A percentile compares a stretch with the other conserved stretches of the same genome.
These are phyloP conservation scores for Muscidifurax raptorellus DNA, from an alignment of 1,140 invertebrate species.

Conservation along the genomic window DNA sequence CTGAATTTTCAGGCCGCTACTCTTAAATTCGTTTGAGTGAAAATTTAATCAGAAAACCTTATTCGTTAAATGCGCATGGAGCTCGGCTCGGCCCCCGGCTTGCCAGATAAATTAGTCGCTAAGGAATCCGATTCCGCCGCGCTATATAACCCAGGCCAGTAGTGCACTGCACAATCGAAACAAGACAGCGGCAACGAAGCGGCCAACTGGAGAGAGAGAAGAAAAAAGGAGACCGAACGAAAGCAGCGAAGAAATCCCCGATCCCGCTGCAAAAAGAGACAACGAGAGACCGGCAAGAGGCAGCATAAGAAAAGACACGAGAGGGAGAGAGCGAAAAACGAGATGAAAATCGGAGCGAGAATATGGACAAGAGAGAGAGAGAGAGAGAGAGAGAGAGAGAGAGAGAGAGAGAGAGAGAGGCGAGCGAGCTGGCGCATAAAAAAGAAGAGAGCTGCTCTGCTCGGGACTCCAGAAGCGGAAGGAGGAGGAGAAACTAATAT, in stretches of 20 bases:
- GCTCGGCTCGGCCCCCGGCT: neutral
- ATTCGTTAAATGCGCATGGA: neutral
- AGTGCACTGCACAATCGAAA: neutral
- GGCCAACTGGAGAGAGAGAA: neutral
- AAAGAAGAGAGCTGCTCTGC: conserved; percentile 47
- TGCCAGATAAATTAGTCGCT: conserved; percentile 46
- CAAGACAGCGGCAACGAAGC: neutral
- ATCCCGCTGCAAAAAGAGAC: neutral
- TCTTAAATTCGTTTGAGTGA: no score
- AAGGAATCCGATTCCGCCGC: conserved; percentile 31
- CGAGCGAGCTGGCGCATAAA: conserved; percentile 50
- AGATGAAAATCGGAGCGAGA: conserved; percentile 51
- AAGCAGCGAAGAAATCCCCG: neutral
- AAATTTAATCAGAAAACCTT: neutral
- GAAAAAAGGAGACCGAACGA: conserved; percentile 9
- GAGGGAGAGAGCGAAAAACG: conserved; percentile 27
- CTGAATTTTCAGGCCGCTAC: neutral
- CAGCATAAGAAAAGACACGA: conserved; percentile 35
- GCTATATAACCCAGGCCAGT: neutral
- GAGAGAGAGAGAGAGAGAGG: no score
- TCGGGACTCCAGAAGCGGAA: conserved; percentile 38
- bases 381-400: no score
- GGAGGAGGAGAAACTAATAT: conserved; percentile 68
- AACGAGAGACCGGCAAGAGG: neutral
- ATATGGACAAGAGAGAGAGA: conserved; percentile 51